Evolutionary conservation across 1,140 invertebrate genomes (phyloP), one percentile per base, ranked within the genome.

Genomic region (Drosophila oshimai): DNA sequence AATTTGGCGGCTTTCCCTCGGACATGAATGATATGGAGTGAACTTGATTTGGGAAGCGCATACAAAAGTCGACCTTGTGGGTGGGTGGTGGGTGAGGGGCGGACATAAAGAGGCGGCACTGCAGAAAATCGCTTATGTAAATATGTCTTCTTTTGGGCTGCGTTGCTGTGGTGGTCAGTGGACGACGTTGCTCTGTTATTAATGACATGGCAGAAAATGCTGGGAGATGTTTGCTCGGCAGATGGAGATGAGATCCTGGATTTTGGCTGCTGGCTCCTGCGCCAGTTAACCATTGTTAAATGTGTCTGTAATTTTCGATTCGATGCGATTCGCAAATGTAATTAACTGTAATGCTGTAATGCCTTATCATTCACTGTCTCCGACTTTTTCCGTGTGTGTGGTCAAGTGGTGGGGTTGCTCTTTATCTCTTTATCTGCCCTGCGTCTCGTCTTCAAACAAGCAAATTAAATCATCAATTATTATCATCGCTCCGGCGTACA

Each of bases 121-220:
- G 67, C 80, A 80, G 78, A 80, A 86, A 86, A 87, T 86, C 80
- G 61, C 74, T 87, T 86, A 86, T 84, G 80, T 76, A 84, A 84
- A 84, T 84, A 84, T 57, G 74, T 71, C 41, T 71, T 57, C 33
- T 39, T 20, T n/a, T 39, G 15, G 26, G 39, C 24, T 26, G 36
- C 28, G 45, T 72, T 70, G 29, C 34, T 58, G 45, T 37, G 64
- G 45, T 37, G 64, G 57, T 64, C 54, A 71, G 45, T 46, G 64
- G 51, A 55, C 54, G 67, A 68, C 42, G 47, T 31, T 61, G 65
- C 79, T 79, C 80, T 84, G 80, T 84, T 84, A 84, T 84, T 84
- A 86, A 84, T 84, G 80, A 80, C 64, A 76, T 64, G 29, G 68
- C 72, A 64, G 31, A 65, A n/a, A n/a, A 73, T 69, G 74, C 46